Base-by-base conservation (phyloP, 2,113 vertebrate genomes). In the Sapajus apella region DNA sequence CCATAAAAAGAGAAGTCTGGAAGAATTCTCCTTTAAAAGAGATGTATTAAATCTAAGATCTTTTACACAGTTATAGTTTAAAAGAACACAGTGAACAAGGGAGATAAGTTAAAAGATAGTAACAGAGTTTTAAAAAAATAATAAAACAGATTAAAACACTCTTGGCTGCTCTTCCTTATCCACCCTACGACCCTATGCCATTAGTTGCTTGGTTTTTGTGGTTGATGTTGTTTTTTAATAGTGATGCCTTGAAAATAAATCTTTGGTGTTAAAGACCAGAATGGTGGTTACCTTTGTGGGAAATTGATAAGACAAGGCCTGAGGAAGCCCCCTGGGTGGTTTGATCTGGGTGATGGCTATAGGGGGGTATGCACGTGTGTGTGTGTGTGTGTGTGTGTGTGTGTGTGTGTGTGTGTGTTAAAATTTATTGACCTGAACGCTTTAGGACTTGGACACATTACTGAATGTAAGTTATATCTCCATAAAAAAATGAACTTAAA, bases 11-110 rank as follows among this genome's bases (percentile, higher is more conserved):
- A 94, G 45, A 82, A 58, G 27, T 58, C 17, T 64, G 56, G 87
- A 95, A 97, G 90, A 94, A 52, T 30, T 58, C 30, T 77, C 17
- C 68, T 85, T 94, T 47, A 37, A 73, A 76, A 73, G 37, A 84
- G 27, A 17, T 11, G 18, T n/a, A 73, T 52, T 95, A 82, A 79
- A 37, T 77, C 43, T 20, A 93, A 95, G 70, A 61, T 92, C 94
- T 92, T 95, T 87, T 61, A 75, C 40, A 91, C 9, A 25, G 35
- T 76, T 83, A 55, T 11, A 70, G 91, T 96, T 66, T 68, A 66
- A 91, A 96, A 92, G 90, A 97, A 97, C 95, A 96, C 23, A 23
- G 83, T 81, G 92, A 87, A 32, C 83, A 80, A 87, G 52, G 64
- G 92, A 92, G 86, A 87, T 66, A 75, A 80, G 45, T 72, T 73